Base-by-base conservation (phyloP, 2,797 vertebrate genomes). In the Microchirus variegatus region DNA sequence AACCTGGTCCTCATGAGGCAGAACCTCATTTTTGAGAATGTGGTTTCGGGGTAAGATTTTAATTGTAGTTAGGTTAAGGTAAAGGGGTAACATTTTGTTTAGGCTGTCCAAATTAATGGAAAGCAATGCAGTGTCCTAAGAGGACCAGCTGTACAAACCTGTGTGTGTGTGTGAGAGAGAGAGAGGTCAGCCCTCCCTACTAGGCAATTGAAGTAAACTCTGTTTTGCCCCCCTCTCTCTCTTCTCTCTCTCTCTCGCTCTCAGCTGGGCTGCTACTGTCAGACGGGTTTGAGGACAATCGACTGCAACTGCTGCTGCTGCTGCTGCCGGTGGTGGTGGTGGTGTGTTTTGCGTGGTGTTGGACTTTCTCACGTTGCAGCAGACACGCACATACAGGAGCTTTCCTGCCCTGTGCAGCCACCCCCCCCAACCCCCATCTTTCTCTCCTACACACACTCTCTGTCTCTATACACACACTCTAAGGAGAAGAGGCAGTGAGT, bases 191-290 rank as follows among this genome's bases (percentile, higher is more conserved):
- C 76, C 83, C 73, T 78, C 73, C 78, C 80, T 72, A 83, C 77
- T 63, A 75, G 70, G 62, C 78, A 75, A 89, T 63, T 70, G 68
- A 89, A 86, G 76, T 90, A 80, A 86, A 85, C 79, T 78, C 73
- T 51, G 74, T 76, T 82, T 68, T 68, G 9, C 44, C 22, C 16
- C 54, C 42, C 45, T 49, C 63, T 18, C 53, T 44, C 48, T 51
- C 66, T 40, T 50, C 63, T 40, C 42, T 47, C 37, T 48, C 61
- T 59, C 70, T 44, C 55, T 63, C 70, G 58, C 59, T 68, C 80
- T 73, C 83, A 89, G 84, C 81, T 88, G 84, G 78, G 65, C 86
- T 82, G 82, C 84, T 85, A 80, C 85, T 85, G 86, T 89, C 81
- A 84, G 81, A 78, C n/a, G 64, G 63, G 72, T 63, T 76, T 81